Base-by-base conservation (phyloP, 2,888 invertebrate species). In the Anagyrus pseudococci region DNA sequence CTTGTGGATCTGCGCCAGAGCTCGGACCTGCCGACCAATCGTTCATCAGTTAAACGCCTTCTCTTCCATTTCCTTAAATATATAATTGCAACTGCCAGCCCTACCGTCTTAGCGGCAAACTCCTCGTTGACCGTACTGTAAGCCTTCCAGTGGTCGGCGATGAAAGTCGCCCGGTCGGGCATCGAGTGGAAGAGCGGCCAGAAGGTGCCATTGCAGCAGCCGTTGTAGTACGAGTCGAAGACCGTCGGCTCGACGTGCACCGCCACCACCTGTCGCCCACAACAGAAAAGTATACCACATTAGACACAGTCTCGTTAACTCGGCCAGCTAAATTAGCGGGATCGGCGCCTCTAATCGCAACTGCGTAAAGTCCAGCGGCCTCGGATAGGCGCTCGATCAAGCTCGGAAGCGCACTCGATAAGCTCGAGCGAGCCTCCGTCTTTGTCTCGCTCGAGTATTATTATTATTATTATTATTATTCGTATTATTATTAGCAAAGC, bases 151-250 rank as follows among this genome's bases (percentile, higher is more conserved):
- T 93, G 89, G 66, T 92, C 92, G 0, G 88, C 88, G 67, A 88
- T 90, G 78, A 94, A 94, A 15, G 89, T 88, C 4, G 94, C 93
- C 58, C 93, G 83, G 72, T 94, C 94, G 0, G 94, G 94, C 94
- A 94, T 94, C 17, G 94, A 94, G 80, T 94, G 94, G 77, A 94
- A 94, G 15, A 94, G 83, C 0, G 95, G 95, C 95, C 95, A 95
- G 79, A 94, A 93, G 1, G 93, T 94, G 19, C 91, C 93, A 75
- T 94, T 94, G 77, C 94, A 94, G 79, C 93, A 94, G 10, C 94
- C 94, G 83, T 95, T 94, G 85, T 95, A 95, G 80, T 94, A 95
- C 62, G 89, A 89, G 74, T 94, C 91, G 76, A 94, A 94, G 60
- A 90, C 84, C 58, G 84, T 85, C 0, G 91, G 86, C 64, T 93